phyloP scores from a whole-genome alignment of 2,113 vertebrate genomes.

The Varanus salvator region DNA sequence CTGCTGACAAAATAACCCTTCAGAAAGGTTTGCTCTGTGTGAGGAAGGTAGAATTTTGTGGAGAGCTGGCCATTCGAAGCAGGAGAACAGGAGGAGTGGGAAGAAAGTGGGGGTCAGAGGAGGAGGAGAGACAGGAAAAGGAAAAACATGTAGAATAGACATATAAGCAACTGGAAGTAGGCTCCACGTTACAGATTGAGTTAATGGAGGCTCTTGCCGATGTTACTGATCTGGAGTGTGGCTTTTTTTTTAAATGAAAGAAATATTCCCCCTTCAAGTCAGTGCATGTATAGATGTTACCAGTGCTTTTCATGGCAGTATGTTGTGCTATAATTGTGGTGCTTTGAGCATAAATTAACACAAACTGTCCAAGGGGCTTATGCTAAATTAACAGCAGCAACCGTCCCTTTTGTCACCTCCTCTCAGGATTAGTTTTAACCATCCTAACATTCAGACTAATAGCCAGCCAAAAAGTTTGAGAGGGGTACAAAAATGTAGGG shows the following conservation, averaged over 20 bases:
- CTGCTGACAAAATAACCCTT: neutral
- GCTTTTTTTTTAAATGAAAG: neutral
- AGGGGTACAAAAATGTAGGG: no score
- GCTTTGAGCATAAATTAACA: neutral
- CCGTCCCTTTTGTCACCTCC: constrained; percentile 36
- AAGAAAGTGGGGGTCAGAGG: neutral
- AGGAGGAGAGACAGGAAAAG: no score
- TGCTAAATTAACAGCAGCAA: constrained; percentile 18
- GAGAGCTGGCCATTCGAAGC: neutral
- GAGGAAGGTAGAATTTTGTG: constrained; percentile 4
- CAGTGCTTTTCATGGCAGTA: neutral
- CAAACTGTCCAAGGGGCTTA: neutral
- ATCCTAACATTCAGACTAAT: neutral
- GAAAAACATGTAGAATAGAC: neutral
- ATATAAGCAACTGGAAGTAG: neutral
- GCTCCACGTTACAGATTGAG: neutral
- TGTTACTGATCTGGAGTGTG: neutral
- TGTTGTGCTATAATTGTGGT: no score
- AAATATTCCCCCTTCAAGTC: neutral
- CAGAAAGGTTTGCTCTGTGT: neutral
- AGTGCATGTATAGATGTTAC: neutral
- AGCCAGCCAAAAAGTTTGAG: no score
- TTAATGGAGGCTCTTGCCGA: neutral
- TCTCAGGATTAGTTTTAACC: constrained; percentile 63
- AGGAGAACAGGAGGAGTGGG: neutral